Conservation (phyloP, 2,888 invertebrate species). For the Balanococcus diminutus region DNA sequence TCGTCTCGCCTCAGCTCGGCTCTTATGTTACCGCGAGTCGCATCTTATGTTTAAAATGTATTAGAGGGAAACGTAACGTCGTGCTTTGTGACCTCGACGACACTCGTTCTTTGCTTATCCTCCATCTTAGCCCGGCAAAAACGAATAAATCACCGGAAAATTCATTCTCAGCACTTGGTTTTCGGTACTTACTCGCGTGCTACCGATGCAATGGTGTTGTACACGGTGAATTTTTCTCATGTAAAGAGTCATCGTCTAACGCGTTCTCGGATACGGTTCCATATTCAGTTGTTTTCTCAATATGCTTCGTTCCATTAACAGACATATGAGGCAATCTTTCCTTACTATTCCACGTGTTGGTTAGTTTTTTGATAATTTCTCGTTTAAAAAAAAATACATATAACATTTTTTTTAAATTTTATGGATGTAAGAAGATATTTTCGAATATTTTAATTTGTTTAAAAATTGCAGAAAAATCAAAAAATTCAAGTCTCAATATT, state of each 20-base stretch:
- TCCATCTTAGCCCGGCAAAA: neutral
- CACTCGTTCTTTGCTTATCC: neutral
- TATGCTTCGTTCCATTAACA: neutral
- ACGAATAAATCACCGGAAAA: slow-evolving; percentile 8
- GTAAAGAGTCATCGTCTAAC: neutral
- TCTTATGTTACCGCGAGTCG: no score
- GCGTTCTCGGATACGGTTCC: neutral
- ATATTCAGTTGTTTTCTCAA: neutral
- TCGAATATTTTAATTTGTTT: no score
- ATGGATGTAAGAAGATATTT: no score
- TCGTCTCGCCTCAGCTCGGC: neutral
- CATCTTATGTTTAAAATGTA: neutral
- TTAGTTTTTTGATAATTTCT: no score
- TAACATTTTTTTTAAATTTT: no score
- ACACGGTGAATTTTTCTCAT: neutral
- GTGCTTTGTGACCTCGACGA: neutral
- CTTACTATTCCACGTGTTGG: no score
- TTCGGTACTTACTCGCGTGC: no score
- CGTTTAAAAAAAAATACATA: no score
- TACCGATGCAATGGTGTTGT: neutral
- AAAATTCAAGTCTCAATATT: no score
- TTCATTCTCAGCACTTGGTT: neutral
- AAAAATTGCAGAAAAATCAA: no score
- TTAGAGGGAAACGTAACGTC: neutral
- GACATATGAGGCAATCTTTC: no score